Evolutionary conservation across 2,113 vertebrate species (phyloP).

Genomic region (Bos javanicus): DNA sequence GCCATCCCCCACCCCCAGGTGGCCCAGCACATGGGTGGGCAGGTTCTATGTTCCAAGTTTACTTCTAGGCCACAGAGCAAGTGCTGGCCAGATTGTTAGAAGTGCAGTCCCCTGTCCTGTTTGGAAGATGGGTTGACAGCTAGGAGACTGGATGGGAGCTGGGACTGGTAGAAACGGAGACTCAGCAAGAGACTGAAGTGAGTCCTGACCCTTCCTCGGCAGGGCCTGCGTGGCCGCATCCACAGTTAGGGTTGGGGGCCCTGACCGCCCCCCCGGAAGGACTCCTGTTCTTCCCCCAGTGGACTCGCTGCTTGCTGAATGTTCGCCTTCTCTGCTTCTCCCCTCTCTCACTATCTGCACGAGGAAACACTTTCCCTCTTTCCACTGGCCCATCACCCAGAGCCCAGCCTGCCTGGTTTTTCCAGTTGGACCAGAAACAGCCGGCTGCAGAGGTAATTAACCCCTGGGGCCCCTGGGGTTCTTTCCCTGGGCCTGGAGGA

Average conservation of each 20-base stretch:
- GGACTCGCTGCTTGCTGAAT: too few species aligned
- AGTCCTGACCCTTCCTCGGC: background rate
- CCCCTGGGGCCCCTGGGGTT: background rate
- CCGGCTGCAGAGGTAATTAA: background rate
- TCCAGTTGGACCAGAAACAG: constrained; percentile 36
- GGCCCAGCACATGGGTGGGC: accelerated
- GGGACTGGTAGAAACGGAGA: background rate
- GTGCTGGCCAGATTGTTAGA: accelerated
- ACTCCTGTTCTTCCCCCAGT: background rate
- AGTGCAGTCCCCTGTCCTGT: accelerated
- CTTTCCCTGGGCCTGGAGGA: background rate
- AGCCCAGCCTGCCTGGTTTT: constrained; percentile 38
- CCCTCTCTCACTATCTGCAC: background rate
- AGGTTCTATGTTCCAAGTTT: background rate
- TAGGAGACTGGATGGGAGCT: background rate
- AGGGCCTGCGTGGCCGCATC: accelerated
- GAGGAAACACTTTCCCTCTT: background rate
- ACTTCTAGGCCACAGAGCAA: background rate
- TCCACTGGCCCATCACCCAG: background rate
- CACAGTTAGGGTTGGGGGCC: background rate
- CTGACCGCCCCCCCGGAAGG: accelerated
- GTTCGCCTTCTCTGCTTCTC: background rate
- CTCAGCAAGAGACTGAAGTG: background rate
- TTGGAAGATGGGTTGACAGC: accelerated
- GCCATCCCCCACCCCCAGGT: accelerated